These are phyloP conservation scores for Phalloptychus januarius DNA, from an alignment of 2,797 vertebrate genomes.

Conservation along the genomic window DNA sequence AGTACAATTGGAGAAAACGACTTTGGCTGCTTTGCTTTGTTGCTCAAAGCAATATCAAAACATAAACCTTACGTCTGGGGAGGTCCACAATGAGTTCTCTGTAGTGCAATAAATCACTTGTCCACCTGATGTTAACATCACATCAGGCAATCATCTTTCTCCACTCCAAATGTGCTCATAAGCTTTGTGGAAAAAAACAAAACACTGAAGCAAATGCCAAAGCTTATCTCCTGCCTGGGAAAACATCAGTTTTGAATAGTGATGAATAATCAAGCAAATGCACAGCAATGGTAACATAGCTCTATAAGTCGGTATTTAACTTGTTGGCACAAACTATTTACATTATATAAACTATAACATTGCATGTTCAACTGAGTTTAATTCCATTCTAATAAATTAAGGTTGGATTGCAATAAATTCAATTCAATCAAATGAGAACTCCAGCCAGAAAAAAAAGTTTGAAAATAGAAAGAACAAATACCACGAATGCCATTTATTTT, in stretches of 20 bases:
- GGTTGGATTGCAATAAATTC: neutral
- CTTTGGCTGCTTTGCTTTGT: conserved; percentile 63
- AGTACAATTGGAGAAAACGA: conserved; percentile 59
- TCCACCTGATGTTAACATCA: conserved; percentile 69
- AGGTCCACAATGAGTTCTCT: conserved; percentile 61
- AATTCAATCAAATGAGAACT: neutral
- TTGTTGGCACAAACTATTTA: neutral
- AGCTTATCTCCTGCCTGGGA: conserved; percentile 7
- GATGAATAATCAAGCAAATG: conserved; percentile 1
- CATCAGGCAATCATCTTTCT: conserved; percentile 64
- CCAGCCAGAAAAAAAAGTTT: neutral
- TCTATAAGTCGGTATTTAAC: neutral
- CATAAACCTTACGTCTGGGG: conserved; percentile 43
- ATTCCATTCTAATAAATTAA: neutral
- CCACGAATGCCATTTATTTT: neutral
- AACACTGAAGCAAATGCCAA: conserved; percentile 27
- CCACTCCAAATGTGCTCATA: conserved; percentile 63
- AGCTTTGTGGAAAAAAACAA: conserved; percentile 32
- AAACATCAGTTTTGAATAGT: neutral
- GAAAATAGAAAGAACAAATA: neutral
- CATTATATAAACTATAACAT: neutral
- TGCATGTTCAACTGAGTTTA: neutral
- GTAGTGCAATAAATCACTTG: conserved; percentile 57
- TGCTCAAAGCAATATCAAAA: conserved; percentile 59
- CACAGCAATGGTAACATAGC: neutral